Evolutionary conservation across 2,113 vertebrate species (phyloP), one percentile per base, ranked within the genome.

Genomic region (Lonchura striata): DNA sequence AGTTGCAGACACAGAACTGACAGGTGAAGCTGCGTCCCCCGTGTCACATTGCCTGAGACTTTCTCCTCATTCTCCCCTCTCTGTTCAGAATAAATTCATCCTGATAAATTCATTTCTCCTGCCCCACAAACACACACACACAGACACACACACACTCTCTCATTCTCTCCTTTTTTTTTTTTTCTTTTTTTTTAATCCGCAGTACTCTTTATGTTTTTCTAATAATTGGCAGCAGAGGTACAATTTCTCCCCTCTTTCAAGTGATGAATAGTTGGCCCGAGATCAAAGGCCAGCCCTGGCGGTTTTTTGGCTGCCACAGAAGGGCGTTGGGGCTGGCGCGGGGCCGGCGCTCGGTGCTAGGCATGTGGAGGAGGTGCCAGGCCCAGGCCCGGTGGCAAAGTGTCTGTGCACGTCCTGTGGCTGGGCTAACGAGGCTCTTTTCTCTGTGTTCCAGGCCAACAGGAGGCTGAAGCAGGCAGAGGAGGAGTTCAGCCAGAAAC

Each of bases 231-330:
- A 98, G 96, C 98, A 97, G 97, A 98, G 95, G 92, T 97, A 94
- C 94, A 80, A 96, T 97, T 98, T 98, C 96, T 97, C 97, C 96
- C 92, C 97, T 98, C 98, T 99, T 98, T 98, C 98, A 98, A 98
- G 98, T 97, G 98, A 98, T 99, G 98, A 99, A 98, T 98, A 98
- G 98, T 98, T 99, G 99, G 99, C 98, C 66, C 4, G 61, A 96
- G 98, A 99, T 99, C 98, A 99, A 98, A 99, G 98, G 54, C 94
- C 75, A 97, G 97, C 94, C 97, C 97, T 78, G 96, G 98, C 95
- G 97, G 98, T 96, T 98, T 98, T 96, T 97, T 98, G 98, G 98
- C 98, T 97, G 98, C 98, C 98, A 96, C 98, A 96, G 90, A 98
- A 98, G 98, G 98, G 98, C 95, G 91, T 97, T 93, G 97, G 97